phyloP scores from a whole-genome alignment of 1,140 invertebrate species.

The Anagrus nilaparvatae region DNA sequence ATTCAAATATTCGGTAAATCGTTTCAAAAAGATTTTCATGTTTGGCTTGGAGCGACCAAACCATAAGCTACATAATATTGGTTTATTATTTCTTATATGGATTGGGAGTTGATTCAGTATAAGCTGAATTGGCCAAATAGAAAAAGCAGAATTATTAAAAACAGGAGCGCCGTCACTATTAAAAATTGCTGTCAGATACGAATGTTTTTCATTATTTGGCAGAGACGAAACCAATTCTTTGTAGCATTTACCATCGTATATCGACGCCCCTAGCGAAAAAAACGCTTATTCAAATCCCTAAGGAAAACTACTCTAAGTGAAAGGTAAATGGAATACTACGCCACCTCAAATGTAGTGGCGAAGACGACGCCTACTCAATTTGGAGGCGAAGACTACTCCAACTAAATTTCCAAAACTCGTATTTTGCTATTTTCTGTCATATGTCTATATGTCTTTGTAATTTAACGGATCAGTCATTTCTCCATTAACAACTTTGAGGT shows the following conservation, averaged over 20 bases:
- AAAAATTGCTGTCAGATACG: slow-evolving; percentile 6
- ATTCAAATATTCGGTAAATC: slow-evolving; percentile 12
- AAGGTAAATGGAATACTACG: too few species aligned
- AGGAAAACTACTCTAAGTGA: too few species aligned
- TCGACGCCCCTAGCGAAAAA: too few species aligned
- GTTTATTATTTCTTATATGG: neutral
- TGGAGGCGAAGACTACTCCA: too few species aligned
- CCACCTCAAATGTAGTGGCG: too few species aligned
- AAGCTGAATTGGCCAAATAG: slow-evolving; percentile 14
- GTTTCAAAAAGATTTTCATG: slow-evolving; percentile 11
- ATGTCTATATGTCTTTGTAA: too few species aligned
- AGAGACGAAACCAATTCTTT: slow-evolving; percentile 1
- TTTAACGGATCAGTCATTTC: neutral
- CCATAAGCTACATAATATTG: slow-evolving; percentile 13
- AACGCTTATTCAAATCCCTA: too few species aligned
- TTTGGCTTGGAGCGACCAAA: slow-evolving; percentile 13
- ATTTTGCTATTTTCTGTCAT: too few species aligned
- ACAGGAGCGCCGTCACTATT: slow-evolving; percentile 12
- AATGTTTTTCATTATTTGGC: slow-evolving; percentile 4
- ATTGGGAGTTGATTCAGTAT: slow-evolving; percentile 16
- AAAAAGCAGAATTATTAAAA: slow-evolving; percentile 12
- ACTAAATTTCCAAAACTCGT: too few species aligned
- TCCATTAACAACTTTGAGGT: slow-evolving; percentile 2
- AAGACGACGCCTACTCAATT: too few species aligned
- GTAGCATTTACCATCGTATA: slow-evolving; percentile 11